A percentile compares a stretch with the other conserved stretches of the same genome.
These are phyloP conservation scores for Pseudomyrmex dendroicus DNA, from an alignment of 1,140 invertebrate genomes.

Conservation along the genomic window DNA sequence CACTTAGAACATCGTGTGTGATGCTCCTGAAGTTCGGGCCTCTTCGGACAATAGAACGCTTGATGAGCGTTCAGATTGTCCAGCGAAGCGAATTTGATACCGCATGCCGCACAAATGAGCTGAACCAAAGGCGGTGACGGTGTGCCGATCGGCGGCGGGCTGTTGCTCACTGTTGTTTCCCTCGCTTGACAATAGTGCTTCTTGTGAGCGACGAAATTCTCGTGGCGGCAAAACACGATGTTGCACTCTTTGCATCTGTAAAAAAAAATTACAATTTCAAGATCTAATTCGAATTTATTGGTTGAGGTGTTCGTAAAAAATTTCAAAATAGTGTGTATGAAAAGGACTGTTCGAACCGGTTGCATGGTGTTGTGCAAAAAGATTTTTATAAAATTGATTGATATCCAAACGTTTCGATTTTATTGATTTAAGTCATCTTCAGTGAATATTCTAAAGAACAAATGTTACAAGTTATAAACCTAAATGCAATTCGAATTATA, in stretches of 20 bases:
- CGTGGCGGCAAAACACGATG: conserved; percentile 98
- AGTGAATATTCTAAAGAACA: too few relatives aligned
- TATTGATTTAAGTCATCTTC: too few relatives aligned
- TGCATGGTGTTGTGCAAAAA: too few relatives aligned
- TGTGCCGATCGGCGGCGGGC: conserved; percentile 85
- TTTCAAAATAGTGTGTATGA: too few relatives aligned
- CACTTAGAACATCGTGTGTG: conserved; percentile 88
- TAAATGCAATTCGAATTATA: too few relatives aligned
- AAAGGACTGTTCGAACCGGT: too few relatives aligned
- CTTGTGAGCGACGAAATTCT: conserved; percentile 97
- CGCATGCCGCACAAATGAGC: conserved; percentile 95
- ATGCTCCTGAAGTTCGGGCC: conserved; percentile 86
- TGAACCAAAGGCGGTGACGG: conserved; percentile 88
- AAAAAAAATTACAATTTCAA: conserved; percentile 80
- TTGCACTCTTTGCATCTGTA: conserved; percentile 97
- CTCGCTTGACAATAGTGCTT: conserved; percentile 96
- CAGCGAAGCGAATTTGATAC: conserved; percentile 97
- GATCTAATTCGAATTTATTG: background rate
- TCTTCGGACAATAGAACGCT: conserved; percentile 96
- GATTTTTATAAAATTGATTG: too few relatives aligned
- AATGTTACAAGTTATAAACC: too few relatives aligned
- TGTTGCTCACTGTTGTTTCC: conserved; percentile 84
- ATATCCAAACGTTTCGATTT: too few relatives aligned
- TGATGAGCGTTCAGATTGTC: conserved; percentile 97
- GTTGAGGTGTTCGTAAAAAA: too few relatives aligned